phyloP scores from a whole-genome alignment of 2,888 invertebrate genomes.

The Andrena bicolor region DNA sequence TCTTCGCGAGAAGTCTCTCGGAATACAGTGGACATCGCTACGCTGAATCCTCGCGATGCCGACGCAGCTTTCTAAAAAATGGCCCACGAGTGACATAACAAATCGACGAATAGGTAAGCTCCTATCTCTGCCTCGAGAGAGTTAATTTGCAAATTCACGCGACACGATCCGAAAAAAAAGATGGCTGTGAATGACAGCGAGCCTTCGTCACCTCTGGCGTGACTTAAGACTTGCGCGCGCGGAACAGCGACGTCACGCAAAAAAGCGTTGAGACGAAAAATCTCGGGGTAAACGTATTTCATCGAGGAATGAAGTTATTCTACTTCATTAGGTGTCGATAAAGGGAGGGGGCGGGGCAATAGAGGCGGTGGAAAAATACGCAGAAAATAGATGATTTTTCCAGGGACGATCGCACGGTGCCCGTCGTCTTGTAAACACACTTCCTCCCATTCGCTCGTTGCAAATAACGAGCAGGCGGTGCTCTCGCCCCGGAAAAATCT shows the following conservation, averaged over 20 bases:
- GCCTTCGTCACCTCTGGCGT: neutral
- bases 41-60: neutral
- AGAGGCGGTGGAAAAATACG: conserved; percentile 9
- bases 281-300: neutral
- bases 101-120: neutral
- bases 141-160: conserved; percentile 1
- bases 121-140: too few relatives aligned
- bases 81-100: neutral
- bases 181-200: neutral
- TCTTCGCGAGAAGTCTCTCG: neutral
- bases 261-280: neutral
- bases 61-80: neutral
- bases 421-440: conserved; percentile 25
- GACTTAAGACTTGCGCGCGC: neutral
- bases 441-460: conserved; percentile 33
- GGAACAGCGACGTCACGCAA: conserved; percentile 7
- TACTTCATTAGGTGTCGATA: conserved; percentile 24
- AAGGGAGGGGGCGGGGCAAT: neutral
- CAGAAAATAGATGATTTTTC: conserved; percentile 13
- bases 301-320: conserved; percentile 15
- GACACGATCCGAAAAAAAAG: neutral
- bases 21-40: neutral
- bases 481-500: conserved; percentile 59
- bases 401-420: neutral
- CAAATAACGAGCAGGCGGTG: conserved; percentile 60